Evolutionary conservation across 2,888 invertebrate species (phyloP), one percentile per base, ranked within the genome.

Genomic region (Halictus ligatus): DNA sequence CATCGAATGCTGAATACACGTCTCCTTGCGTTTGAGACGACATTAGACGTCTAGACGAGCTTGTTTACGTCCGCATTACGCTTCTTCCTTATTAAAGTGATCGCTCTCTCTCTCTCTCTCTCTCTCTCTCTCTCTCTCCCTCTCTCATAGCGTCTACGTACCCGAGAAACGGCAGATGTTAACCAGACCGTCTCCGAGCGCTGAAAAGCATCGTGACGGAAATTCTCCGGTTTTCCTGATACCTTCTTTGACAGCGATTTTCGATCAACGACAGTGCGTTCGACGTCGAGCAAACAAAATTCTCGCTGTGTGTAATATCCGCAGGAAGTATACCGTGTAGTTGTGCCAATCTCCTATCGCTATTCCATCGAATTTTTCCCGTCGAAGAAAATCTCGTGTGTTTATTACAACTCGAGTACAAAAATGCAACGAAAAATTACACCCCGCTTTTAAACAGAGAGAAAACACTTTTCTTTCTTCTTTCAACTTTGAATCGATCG

Each of bases 1-100:
- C 2, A 7, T 10, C 54, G 74, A 54, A 21, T 25, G 2, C 46
- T 4, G 25, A 7, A 46, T 4, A 21, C 48, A 46, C 46, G 58
- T 18, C 29, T 67, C 40, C 48, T 78, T 54, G 21, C 21, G 46
- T 29, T 13, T 18, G 29, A 58, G 60, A 50, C 43, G 12, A 80
- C 71, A 46, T 75, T 64, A 74, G 78, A 76, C 60, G 81, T 43
- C 73, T 69, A 71, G 74, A 58, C 69, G 29, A 29, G 60, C 73
- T 76, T 75, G 78, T 84, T 84, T 84, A 75, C 78, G 58, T 78
- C 48, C 48, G 25, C 48, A 82, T 83, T 85, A 85, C 83, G 58
- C 58, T 54, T 40, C 72, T 75, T 69, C 75, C 81, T 81, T 64
- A 60, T 81, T 81, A 81, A 76, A 78, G 48, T 25, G 64, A 78